These are phyloP conservation scores for Metridium senile DNA, from an alignment of 92 coral and sea anemone species.

Conservation along the genomic window DNA sequence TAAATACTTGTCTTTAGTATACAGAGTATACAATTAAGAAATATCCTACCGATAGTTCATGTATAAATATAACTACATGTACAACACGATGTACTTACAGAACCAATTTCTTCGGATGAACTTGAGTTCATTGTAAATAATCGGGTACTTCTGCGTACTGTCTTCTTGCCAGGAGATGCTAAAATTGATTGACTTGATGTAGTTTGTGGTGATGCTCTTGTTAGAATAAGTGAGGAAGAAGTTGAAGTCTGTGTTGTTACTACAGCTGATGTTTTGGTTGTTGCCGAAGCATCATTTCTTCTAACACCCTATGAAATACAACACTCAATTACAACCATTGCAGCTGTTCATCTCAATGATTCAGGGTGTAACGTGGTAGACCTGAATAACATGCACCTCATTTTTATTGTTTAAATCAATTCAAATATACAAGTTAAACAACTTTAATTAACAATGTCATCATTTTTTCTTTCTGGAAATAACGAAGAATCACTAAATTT, in stretches of 20 bases:
- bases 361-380: too few species aligned
- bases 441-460: too few species aligned
- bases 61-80: neutral
- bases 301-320: slow-evolving; percentile 49
- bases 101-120: slow-evolving; percentile 37
- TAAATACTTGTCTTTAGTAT: too few species aligned
- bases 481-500: too few species aligned
- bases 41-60: too few species aligned
- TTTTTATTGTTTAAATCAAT: too few species aligned
- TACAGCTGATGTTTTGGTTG: slow-evolving; percentile 41
- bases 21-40: too few species aligned
- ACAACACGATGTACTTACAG: slow-evolving; percentile 6
- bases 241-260: slow-evolving; percentile 44
- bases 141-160: slow-evolving; percentile 90
- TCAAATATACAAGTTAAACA: too few species aligned
- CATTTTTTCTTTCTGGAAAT: too few species aligned
- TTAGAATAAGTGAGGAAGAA: slow-evolving; percentile 46
- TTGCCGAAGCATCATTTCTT: slow-evolving; percentile 57
- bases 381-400: too few species aligned
- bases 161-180: slow-evolving; percentile 60
- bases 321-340: too few species aligned
- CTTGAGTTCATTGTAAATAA: slow-evolving; percentile 78
- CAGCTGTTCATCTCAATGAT: too few species aligned
- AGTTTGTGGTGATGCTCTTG: slow-evolving; percentile 72
- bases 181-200: slow-evolving; percentile 59